Conservation (phyloP, 2,888 invertebrate genomes). For the Amphimallon solstitiale region DNA sequence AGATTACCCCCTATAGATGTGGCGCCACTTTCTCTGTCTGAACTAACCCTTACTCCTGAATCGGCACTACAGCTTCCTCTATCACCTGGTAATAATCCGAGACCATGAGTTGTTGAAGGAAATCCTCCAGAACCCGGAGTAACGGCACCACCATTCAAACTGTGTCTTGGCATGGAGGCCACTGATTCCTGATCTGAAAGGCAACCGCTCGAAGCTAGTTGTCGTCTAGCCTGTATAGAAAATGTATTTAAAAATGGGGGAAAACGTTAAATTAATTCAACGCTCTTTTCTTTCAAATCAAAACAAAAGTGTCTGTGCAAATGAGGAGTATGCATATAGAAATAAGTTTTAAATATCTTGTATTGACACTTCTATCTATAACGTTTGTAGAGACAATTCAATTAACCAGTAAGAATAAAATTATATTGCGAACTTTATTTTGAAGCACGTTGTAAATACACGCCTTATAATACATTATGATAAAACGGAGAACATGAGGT, state of each 20-base stretch:
- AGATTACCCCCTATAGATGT: slow-evolving; percentile 86
- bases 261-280: too few relatives aligned
- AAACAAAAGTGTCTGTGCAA: too few relatives aligned
- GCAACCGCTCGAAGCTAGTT: slow-evolving; percentile 80
- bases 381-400: too few relatives aligned
- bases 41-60: slow-evolving; percentile 85
- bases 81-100: slow-evolving; percentile 69
- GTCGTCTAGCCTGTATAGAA: slow-evolving; percentile 72
- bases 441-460: too few relatives aligned
- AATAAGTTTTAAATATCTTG: too few relatives aligned
- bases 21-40: slow-evolving; percentile 82
- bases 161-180: slow-evolving; percentile 73
- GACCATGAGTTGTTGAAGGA: slow-evolving; percentile 64
- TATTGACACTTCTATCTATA: too few relatives aligned
- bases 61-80: slow-evolving; percentile 88
- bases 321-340: too few relatives aligned
- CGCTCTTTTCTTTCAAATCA: too few relatives aligned
- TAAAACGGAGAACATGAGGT: too few relatives aligned
- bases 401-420: too few relatives aligned
- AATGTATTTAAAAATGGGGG: neutral
- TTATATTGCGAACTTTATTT: too few relatives aligned
- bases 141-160: slow-evolving; percentile 71
- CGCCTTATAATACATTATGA: too few relatives aligned
- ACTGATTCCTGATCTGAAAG: slow-evolving; percentile 84
- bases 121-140: slow-evolving; percentile 69